Base-by-base conservation (phyloP, 2,888 invertebrate genomes). In the Pyrgus malvae region DNA sequence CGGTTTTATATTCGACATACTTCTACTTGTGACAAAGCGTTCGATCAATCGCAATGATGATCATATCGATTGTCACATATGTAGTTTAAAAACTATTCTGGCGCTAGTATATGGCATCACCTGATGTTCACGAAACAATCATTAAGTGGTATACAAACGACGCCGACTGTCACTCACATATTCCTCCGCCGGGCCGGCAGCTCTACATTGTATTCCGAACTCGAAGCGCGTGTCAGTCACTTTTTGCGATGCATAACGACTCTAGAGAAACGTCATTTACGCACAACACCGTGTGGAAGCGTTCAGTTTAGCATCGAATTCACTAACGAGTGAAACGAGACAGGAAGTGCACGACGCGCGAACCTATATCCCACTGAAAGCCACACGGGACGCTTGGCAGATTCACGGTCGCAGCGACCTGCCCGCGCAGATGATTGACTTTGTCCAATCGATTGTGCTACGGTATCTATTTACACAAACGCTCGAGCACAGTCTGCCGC, bases 331-430 rank as follows among this genome's bases (percentile, higher is more conserved):
- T 46, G 45, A 62, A 48, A 60, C 57, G 54, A 62, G 74, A 63
- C 75, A 76, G 87, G 87, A 83, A 84, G 80, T 78, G 80, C 75
- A 74, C 86, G 65, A 70, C 69, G 70, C 81, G 85, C 81, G 73
- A 72, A 76, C 73, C 82, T 74, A 72, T 63, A 61, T 59, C 60
- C 59, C 62, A 67, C 66, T 66, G 65, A 63, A 61, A 56, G 58
- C 60, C 56, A 70, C 70, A 72, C 81, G 85, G 80, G 74, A 76
- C 72, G 74, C 80, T 76, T 74, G 68, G 69, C 72, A 75, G 74
- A 83, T 87, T 89, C 89, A 90, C 88, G 90, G 89, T 85, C 88
- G 84, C 75, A 60, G 72, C 81, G 83, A 84, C 82, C 83, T 80
- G 80, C 69, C 74, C 75, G 72, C 74, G 72, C 79, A 76, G 72